phyloP scores from a whole-genome alignment of 1,140 invertebrate species.

The Diprion similis region DNA sequence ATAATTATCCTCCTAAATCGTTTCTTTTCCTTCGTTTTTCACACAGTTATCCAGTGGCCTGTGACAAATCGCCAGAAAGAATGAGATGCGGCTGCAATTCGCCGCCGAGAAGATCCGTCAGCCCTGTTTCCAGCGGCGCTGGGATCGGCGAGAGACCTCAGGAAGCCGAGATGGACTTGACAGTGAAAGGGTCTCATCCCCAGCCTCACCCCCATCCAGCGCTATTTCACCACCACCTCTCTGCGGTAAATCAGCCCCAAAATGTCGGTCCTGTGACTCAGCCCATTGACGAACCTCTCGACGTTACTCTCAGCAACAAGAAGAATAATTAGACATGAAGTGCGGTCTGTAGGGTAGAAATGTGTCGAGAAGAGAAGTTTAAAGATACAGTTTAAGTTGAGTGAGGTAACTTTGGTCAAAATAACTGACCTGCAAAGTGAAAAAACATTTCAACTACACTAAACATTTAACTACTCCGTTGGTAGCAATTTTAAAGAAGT shows the following conservation, averaged over 20 bases:
- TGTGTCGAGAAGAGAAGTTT: too few species aligned
- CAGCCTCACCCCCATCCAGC: constrained; percentile 43
- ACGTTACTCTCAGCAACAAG: constrained; percentile 54
- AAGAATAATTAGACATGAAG: constrained; percentile 31
- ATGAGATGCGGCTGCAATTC: constrained; percentile 52
- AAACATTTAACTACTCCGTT: too few species aligned
- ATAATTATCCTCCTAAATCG: not conserved
- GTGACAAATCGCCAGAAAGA: constrained; percentile 55
- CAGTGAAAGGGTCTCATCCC: constrained; percentile 50
- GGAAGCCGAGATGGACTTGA: constrained; percentile 58
- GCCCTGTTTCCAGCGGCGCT: constrained; percentile 40
- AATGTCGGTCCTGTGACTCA: constrained; percentile 44
- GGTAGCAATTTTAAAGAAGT: too few species aligned
- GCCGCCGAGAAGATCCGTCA: constrained; percentile 48
- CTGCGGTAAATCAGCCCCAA: constrained; percentile 36
- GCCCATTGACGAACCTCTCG: constrained; percentile 54
- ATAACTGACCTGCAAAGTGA: too few species aligned
- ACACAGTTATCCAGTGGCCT: constrained; percentile 30
- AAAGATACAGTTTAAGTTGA: too few species aligned
- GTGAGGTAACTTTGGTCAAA: too few species aligned
- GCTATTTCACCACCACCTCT: constrained; percentile 49
- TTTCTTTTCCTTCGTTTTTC: not conserved
- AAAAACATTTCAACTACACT: too few species aligned
- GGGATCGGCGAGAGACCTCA: constrained; percentile 50
- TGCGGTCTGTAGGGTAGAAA: too few species aligned